Evolutionary conservation across 2,888 invertebrate species (phyloP), one percentile per base, ranked within the genome.

Genomic region (Quadroppia sp.): DNA sequence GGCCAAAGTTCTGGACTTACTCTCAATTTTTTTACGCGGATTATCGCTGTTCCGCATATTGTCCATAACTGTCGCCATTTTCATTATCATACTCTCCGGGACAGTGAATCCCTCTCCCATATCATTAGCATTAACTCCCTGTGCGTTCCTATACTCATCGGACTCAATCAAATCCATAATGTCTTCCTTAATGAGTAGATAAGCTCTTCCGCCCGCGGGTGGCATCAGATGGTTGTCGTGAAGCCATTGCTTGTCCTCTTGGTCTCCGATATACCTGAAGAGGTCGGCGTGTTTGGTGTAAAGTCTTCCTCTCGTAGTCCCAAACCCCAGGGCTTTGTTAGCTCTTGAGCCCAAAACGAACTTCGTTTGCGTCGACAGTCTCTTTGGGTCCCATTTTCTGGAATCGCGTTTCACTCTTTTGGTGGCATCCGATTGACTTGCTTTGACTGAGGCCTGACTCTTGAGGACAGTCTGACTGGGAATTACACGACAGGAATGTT

Each of bases 181-280:
- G 80, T 91, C 91, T 80, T 90, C 89, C 75, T 90, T 83, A 23
- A 91, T 86, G 86, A 91, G 87, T 77, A 91, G 86, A 79, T 90
- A 90, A 1, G 90, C 90, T 82, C 89, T 89, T 4, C 90, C 90
- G 0, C 90, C 90, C 73, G 89, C 89, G 42, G 89, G 88, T 76
- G 90, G 89, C 83, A 89, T 90, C 76, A 89, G 83, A 80, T 89
- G 89, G 79, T 89, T 88, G 76, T 88, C 88, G 59, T 89, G 87
- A 71, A 91, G 85, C 90, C 90, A 91, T 80, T 90, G 89, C 80
- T 90, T 90, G 80, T 91, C 91, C 76, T 89, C 89, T 71, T 88
- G 88, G 80, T 91, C 91, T 4, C 90, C 90, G 28, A 89, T 88
- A 82, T 91, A 91, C 80, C 79, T 86, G 71, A 90, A 87, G 61